Percentiles rank a stretch among this genome's conserved stretches.
phyloP scores from a whole-genome alignment of 2,888 invertebrate genomes.

The Alitta virens region DNA sequence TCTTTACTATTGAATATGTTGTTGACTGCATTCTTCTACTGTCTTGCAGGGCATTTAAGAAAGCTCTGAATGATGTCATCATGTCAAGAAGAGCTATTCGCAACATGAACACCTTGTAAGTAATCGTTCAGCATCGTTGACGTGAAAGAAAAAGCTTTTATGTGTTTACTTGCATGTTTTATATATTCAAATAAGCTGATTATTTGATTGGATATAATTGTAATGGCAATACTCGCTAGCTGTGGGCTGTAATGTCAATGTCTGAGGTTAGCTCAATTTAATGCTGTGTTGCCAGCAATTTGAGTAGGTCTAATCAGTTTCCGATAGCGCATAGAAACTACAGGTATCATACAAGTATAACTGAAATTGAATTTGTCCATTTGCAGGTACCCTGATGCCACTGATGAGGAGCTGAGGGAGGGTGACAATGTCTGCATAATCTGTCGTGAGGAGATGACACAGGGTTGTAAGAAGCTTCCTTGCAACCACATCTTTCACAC shows the following conservation, averaged over 20 bases:
- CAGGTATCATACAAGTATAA: too few relatives aligned
- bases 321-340: too few relatives aligned
- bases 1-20: too few relatives aligned
- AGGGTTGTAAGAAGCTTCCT: conserved; percentile 82
- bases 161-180: not conserved
- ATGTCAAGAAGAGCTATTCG: conserved; percentile 93
- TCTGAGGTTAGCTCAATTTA: too few relatives aligned
- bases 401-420: conserved; percentile 82
- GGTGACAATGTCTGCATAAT: conserved; percentile 97
- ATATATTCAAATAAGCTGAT: not conserved
- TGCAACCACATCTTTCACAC: conserved; percentile 99
- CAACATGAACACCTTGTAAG: conserved; percentile 92
- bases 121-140: too few relatives aligned
- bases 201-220: too few relatives aligned
- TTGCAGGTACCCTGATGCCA: conserved; percentile 80
- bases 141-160: too few relatives aligned
- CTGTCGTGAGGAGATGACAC: conserved; percentile 84
- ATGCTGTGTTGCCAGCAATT: too few relatives aligned
- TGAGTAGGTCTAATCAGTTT: too few relatives aligned
- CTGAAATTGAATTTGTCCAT: not conserved
- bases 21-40: not conserved
- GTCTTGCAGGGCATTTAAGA: conserved; percentile 83
- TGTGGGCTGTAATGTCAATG: too few relatives aligned
- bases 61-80: conserved; percentile 85
- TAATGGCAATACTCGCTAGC: too few relatives aligned